Base-by-base conservation (phyloP, 2,113 vertebrate species). In the Tretioscincus oriximinensis region DNA sequence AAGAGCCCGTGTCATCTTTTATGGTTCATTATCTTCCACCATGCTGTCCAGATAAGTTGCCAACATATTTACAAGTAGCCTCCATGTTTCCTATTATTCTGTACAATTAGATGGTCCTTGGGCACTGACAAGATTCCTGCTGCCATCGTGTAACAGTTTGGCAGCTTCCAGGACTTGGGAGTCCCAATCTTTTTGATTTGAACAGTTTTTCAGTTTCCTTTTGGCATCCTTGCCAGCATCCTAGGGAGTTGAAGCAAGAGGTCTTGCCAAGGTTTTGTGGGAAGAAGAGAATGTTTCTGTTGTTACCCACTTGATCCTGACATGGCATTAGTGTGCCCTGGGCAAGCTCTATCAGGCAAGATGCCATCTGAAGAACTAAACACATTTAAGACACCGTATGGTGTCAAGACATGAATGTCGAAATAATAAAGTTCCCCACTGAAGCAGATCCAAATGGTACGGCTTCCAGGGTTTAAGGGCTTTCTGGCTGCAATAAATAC, bases 251-350 rank as follows among this genome's bases (percentile, higher is more conserved):
- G 79, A 41, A 90, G 85, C 82, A 66, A 76, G 82, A 77, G 79
- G 81, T 28, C 65, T 29, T 89, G 90, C 90, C 90, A 91, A 83
- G 74, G 86, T 84, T 91, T 81, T 87, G 78, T 1, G 84, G 82
- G 67, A 85, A 81, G 87, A 63, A 47, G 87, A 90, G 91, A 89
- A 91, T 85, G 87, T 91, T 89, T 89, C 87, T 84, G 90, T 93
- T 91, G 91, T 91, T 90, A 74, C 81, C 84, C 84, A 72, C 78
- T 88, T 90, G 87, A 88, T 92, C 90, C 87, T 89, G 90, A 91
- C 86, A 85, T 89, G 80, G 88, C 86, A 83, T 88, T 87, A 88
- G 86, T 83, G 88, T 90, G 88, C 86, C 84, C 88, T 86, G 86
- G 88, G 91, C 90, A 69, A 88, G 86, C 61, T 82, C 84, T 86